Evolutionary conservation across 30 jellyfish, hydroid and myxozoan genomes (phyloP).

Genomic region (Aurelia sp.): DNA sequence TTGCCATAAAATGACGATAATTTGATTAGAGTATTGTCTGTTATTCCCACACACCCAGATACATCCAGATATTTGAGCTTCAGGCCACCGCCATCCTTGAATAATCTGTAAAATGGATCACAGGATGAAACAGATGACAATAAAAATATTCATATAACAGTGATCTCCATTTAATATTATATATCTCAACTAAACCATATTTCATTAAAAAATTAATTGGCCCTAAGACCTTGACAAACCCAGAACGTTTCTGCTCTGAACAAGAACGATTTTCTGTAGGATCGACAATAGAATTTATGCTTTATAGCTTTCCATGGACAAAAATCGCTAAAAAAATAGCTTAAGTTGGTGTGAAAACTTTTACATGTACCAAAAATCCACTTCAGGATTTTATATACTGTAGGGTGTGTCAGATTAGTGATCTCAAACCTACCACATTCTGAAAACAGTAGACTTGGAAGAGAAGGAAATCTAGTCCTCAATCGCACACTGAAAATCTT

Average conservation of each 20-base stretch:
- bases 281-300: too few relatives aligned
- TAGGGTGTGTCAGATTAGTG: neutral
- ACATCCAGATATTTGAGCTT: constrained; percentile 69
- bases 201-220: too few relatives aligned
- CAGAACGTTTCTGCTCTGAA: too few relatives aligned
- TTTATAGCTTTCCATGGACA: neutral
- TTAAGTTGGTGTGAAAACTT: neutral
- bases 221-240: too few relatives aligned
- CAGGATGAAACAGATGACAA: neutral
- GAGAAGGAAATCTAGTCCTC: too few relatives aligned
- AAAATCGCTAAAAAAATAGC: neutral
- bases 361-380: neutral
- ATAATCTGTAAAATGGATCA: constrained; percentile 47
- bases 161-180: too few relatives aligned
- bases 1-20: constrained; percentile 68
- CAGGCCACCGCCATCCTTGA: constrained; percentile 86
- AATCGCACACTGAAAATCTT: too few relatives aligned
- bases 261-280: too few relatives aligned
- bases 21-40: constrained; percentile 79
- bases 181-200: too few relatives aligned
- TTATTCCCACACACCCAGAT: constrained; percentile 86
- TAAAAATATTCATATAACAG: too few relatives aligned
- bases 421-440: too few relatives aligned
- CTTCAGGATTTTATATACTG: neutral
- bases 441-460: too few relatives aligned